A percentile compares a stretch with the other conserved stretches of the same genome.
Evolutionary conservation across 2,797 vertebrate genomes (phyloP).

Genomic region (Furcifer pardalis): DNA sequence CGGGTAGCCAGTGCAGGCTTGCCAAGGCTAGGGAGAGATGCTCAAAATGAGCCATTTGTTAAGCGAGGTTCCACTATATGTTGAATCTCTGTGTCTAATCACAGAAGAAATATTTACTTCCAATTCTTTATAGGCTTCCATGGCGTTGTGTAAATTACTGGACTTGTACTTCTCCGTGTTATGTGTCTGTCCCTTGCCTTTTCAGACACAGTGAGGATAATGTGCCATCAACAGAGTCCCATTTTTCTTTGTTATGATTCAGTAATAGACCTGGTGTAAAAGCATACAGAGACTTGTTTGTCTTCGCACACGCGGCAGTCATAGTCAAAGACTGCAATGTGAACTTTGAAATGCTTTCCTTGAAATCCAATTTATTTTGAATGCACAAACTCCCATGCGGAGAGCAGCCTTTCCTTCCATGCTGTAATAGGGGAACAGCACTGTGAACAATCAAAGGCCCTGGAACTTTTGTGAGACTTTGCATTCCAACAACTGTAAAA

Average conservation of each 20-base stretch:
- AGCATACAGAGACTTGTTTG: not conserved
- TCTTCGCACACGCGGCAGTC: not conserved
- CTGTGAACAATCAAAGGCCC: not conserved
- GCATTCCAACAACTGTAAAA: not conserved
- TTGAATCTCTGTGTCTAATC: not conserved
- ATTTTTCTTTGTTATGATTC: slow-evolving; percentile 50
- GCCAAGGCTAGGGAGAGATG: too few relatives aligned
- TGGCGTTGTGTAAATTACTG: slow-evolving; percentile 30
- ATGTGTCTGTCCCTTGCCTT: not conserved
- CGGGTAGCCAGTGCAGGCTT: too few relatives aligned
- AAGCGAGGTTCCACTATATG: too few relatives aligned
- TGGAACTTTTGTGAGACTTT: not conserved
- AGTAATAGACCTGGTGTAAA: slow-evolving; percentile 39
- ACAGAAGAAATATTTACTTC: not conserved
- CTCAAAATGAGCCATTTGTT: too few relatives aligned
- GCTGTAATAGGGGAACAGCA: slow-evolving; percentile 6
- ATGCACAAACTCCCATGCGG: not conserved
- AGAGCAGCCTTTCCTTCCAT: not conserved
- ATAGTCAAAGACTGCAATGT: slow-evolving; percentile 5
- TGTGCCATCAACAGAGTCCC: slow-evolving; percentile 24
- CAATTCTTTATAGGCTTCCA: slow-evolving; percentile 49
- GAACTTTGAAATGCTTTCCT: slow-evolving; percentile 27
- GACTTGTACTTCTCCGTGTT: slow-evolving; percentile 31
- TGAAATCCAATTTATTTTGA: slow-evolving; percentile 33
- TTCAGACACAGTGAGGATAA: not conserved